A percentile compares a stretch with the other conserved stretches of the same genome.
phyloP scores from a whole-genome alignment of 2,888 invertebrate genomes.

The Agrotis ipsilon region DNA sequence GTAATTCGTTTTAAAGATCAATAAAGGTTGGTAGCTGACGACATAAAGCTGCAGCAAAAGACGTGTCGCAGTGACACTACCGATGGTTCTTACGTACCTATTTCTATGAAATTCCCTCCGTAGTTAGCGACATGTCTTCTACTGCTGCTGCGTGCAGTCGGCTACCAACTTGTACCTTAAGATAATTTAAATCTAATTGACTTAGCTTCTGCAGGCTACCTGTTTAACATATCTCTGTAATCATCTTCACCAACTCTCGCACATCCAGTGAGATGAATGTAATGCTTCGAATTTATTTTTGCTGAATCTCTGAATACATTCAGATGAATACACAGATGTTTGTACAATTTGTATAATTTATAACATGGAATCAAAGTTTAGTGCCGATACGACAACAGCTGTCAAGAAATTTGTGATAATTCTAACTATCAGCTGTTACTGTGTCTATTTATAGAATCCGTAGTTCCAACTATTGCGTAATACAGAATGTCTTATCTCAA shows the following conservation, averaged over 20 bases:
- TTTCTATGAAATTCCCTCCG: no score
- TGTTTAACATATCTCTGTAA: no score
- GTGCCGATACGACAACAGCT: neutral
- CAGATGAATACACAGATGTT: no score
- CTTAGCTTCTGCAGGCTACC: neutral
- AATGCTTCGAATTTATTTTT: neutral
- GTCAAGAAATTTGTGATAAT: neutral
- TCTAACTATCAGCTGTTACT: neutral
- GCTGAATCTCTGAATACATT: neutral
- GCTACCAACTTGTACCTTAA: no score
- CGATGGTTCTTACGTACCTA: no score
- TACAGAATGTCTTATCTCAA: constrained; percentile 21
- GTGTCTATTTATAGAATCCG: neutral
- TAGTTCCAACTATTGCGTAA: neutral
- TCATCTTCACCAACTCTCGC: no score
- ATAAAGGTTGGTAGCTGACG: no score
- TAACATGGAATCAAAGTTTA: neutral
- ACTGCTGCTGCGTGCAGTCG: no score
- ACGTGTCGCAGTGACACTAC: no score
- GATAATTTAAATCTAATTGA: neutral
- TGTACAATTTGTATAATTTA: no score
- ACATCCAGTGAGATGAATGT: neutral
- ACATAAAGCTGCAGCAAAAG: no score
- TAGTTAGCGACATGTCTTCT: no score
- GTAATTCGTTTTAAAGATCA: neutral